Conservation (phyloP, 2,113 vertebrate genomes). For the Ptyas mucosa region DNA sequence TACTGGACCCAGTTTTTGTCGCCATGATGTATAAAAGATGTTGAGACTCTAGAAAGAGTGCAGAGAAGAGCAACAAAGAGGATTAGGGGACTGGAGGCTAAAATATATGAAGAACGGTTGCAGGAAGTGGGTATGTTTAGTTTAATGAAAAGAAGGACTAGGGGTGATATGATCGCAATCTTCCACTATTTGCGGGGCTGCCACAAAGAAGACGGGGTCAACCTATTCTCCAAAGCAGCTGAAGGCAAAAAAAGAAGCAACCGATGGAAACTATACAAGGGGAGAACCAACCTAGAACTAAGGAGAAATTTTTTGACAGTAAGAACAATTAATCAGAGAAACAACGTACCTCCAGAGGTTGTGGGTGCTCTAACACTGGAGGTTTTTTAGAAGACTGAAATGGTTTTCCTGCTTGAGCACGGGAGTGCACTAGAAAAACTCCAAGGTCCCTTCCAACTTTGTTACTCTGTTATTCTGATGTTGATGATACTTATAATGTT, state of each 20-base stretch:
- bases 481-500: not conserved
- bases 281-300: not conserved
- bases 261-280: not conserved
- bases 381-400: not conserved
- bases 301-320: not conserved
- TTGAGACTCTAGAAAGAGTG: no score
- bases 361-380: not conserved
- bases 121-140: not conserved
- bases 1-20: no score
- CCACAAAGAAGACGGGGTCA: not conserved
- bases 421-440: not conserved
- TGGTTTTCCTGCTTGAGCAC: not conserved
- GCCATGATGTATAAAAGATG: no score
- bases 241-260: not conserved
- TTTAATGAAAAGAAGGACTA: not conserved
- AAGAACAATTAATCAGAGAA: not conserved
- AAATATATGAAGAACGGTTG: not conserved
- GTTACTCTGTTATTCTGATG: not conserved
- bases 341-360: not conserved
- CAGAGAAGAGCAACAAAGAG: not conserved
- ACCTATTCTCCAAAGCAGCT: not conserved
- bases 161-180: not conserved
- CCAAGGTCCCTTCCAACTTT: not conserved
- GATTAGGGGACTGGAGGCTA: not conserved
- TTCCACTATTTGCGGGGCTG: not conserved